A percentile compares a stretch with the other conserved stretches of the same genome.
Evolutionary conservation across 2,888 invertebrate species (phyloP).

Genomic region (Lepidonotus clava): DNA sequence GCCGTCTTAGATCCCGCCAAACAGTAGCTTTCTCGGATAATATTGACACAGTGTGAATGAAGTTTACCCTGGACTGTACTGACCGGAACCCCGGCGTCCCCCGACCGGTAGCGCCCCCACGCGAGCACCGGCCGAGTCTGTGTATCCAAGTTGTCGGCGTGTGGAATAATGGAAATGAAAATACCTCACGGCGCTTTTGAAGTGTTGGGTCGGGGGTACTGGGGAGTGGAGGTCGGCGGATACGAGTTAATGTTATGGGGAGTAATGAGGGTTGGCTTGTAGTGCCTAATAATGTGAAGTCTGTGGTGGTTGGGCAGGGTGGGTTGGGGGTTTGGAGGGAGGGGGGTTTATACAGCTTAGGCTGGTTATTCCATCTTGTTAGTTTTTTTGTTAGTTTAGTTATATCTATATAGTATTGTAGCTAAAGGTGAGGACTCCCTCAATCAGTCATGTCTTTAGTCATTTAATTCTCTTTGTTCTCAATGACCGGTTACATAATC

Average conservation of each 20-base stretch:
- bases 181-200: background rate
- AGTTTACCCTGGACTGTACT: background rate
- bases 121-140: background rate
- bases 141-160: background rate
- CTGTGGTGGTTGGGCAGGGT: too few species aligned
- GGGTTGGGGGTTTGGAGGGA: too few species aligned
- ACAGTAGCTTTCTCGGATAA: background rate
- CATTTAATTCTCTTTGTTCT: too few species aligned
- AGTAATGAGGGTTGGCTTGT: background rate
- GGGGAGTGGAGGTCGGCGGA: background rate
- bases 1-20: background rate
- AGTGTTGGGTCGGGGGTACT: background rate
- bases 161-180: slow-evolving; percentile 9
- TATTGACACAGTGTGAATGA: background rate
- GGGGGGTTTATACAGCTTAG: too few species aligned
- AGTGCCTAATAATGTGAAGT: too few species aligned
- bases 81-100: background rate
- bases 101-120: too few species aligned
- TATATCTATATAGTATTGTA: too few species aligned
- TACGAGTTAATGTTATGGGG: background rate
- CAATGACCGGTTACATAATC: too few species aligned
- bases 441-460: too few species aligned
- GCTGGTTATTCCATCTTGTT: too few species aligned
- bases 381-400: too few species aligned
- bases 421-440: too few species aligned